Conservation (phyloP, 2,113 vertebrate genomes). For the Syngnathoides biaculeatus region DNA sequence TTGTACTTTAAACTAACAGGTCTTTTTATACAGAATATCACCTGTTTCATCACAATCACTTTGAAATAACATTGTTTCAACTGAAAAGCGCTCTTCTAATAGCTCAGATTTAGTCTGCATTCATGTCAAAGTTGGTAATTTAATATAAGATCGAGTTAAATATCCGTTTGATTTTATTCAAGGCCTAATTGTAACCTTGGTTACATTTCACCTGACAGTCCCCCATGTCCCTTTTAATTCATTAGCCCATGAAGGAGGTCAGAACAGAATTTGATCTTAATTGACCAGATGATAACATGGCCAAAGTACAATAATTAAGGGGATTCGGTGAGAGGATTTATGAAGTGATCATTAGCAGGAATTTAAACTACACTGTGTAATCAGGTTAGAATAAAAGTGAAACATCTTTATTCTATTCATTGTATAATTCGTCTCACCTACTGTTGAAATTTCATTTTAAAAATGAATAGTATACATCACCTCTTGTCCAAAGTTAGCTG, state of each 20-base stretch:
- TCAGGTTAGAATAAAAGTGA: constrained; percentile 36
- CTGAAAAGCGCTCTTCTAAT: too few species aligned
- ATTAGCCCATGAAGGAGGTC: constrained; percentile 68
- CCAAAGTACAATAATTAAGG: constrained; percentile 25
- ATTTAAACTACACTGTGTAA: constrained; percentile 26
- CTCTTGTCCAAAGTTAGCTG: too few species aligned
- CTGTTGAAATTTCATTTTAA: background rate
- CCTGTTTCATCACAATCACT: background rate
- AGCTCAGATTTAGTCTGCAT: too few species aligned
- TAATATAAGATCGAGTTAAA: too few species aligned
- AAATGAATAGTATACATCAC: too few species aligned
- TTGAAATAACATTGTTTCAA: background rate
- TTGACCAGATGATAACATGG: constrained; percentile 69
- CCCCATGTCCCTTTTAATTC: constrained; percentile 22
- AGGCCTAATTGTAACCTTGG: background rate
- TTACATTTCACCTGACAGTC: constrained; percentile 11
- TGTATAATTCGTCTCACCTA: background rate
- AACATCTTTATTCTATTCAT: background rate
- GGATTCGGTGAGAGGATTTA: constrained; percentile 19
- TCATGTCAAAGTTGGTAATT: too few species aligned
- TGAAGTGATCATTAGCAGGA: constrained; percentile 25
- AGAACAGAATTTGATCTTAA: constrained; percentile 65
- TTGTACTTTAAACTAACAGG: too few species aligned
- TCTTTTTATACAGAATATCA: too few species aligned
- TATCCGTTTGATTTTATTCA: too few species aligned